Evolutionary conservation across 2,888 invertebrate genomes (phyloP).

Genomic region (Hemicrepidius hirtus): DNA sequence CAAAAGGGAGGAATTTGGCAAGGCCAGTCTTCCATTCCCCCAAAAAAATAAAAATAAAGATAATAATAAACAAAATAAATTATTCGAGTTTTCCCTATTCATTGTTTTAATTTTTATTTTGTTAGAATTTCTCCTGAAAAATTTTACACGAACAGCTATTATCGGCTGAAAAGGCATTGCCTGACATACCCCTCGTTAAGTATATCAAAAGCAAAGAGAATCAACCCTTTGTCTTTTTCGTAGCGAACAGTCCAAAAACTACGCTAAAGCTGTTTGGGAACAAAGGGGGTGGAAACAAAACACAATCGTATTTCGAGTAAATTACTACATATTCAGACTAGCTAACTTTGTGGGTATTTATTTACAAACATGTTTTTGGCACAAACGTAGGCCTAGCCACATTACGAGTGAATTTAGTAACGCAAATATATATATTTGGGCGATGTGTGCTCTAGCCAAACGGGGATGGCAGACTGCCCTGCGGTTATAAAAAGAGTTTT

Average conservation of each 20-base stretch:
- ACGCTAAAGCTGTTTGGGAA: background rate
- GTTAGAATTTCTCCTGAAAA: too few relatives aligned
- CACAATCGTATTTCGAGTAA: conserved; percentile 24
- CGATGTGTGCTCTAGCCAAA: conserved; percentile 16
- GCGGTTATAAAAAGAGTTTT: conserved; percentile 27
- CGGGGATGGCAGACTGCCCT: conserved; percentile 24
- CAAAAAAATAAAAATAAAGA: too few relatives aligned
- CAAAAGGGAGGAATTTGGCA: too few relatives aligned
- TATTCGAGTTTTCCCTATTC: too few relatives aligned
- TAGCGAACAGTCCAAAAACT: conserved; percentile 12
- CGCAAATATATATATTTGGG: conserved; percentile 11
- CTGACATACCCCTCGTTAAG: background rate
- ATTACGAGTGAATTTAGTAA: conserved; percentile 19
- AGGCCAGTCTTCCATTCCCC: too few relatives aligned
- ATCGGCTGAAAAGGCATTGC: too few relatives aligned
- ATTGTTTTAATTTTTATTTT: too few relatives aligned
- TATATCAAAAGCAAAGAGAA: conserved; percentile 2
- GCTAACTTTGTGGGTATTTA: conserved; percentile 10
- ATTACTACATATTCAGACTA: conserved; percentile 23
- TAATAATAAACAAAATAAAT: too few relatives aligned
- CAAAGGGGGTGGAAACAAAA: conserved; percentile 25
- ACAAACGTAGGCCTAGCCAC: conserved; percentile 12
- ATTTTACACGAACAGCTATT: too few relatives aligned
- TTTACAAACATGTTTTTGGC: conserved; percentile 27
- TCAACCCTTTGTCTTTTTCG: conserved; percentile 20